A percentile compares a stretch with the other conserved stretches of the same genome.
phyloP scores from a whole-genome alignment of 2,113 vertebrate genomes.

The Hoplias malabaricus region DNA sequence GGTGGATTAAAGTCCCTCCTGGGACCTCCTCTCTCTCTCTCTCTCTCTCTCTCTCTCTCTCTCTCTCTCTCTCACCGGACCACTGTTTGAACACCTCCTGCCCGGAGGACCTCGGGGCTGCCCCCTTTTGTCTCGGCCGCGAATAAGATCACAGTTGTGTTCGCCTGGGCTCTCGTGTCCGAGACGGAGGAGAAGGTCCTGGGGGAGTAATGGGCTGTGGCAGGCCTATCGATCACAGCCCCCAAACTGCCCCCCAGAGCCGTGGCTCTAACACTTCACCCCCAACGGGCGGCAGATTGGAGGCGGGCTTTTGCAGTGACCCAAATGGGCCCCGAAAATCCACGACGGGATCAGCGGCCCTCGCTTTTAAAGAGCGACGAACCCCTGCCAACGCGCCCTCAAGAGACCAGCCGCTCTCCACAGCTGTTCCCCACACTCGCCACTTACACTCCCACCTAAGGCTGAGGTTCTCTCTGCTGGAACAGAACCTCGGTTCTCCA shows the following conservation, averaged over 20 bases:
- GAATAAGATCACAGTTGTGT: conserved; percentile 78
- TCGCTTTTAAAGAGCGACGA: background rate
- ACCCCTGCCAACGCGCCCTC: background rate
- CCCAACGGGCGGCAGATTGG: conserved; percentile 19
- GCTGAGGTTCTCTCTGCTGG: no score
- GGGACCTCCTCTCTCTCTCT: conserved; percentile 63
- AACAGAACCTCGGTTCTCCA: no score
- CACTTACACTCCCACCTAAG: no score
- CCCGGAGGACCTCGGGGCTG: conserved; percentile 66
- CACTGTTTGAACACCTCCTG: conserved; percentile 73
- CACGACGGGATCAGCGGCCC: background rate
- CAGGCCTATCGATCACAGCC: conserved; percentile 67
- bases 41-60: no score
- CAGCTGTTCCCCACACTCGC: background rate
- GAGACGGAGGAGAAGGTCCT: conserved; percentile 58
- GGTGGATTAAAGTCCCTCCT: conserved; percentile 65
- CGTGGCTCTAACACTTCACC: conserved; percentile 11
- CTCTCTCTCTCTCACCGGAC: conserved; percentile 65
- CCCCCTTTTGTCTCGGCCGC: conserved; percentile 70
- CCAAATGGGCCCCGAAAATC: background rate
- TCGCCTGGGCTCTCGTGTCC: conserved; percentile 68
- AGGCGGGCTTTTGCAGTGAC: background rate
- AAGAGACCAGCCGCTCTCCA: background rate
- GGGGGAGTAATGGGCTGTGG: conserved; percentile 67
- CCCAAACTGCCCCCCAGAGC: conserved; percentile 34